Evolutionary conservation across 2,888 invertebrate genomes (phyloP), one percentile per base, ranked within the genome.

Genomic region (Chouioia cunea): DNA sequence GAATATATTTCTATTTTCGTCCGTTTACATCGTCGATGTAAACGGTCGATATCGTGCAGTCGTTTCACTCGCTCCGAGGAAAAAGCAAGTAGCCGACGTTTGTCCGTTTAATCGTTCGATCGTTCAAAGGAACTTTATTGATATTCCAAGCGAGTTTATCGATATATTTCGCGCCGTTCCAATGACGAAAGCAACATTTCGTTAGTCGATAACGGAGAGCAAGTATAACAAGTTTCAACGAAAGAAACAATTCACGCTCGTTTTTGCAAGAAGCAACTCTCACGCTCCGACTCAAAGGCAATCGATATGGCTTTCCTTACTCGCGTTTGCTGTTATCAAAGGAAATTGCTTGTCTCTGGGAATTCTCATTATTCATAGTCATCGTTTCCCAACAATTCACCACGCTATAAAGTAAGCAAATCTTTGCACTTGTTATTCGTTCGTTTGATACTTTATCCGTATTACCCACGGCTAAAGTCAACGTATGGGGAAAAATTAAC

Each of bases 231-330:
- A 65, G 36, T 14, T 22, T 15, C 22, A 8, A n/a, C n/a, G 14
- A 50, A 65, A 16, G 22, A 43, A 46, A 27, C n/a, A 16, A 23
- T 59, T 46, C 59, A 66, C 46, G 46, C 20, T 59, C 15, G 16
- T 46, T 27, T 53, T 70, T 27, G 57, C 65, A 62, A 72, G 65
- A 71, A 52, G 64, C 64, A 50, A 70, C 73, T 70, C 36, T 6
- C 56, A 43, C 63, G 65, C 73, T 56, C 72, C 52, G 60, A 73
- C 65, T 72, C 60, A 70, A 73, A 71, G 72, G 64, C 56, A 73
- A 74, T 72, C 70, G 59, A 52, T 53, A 59, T 15, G 47, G 47
- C 59, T 20, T 63, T 54, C 36, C 47, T 53, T 23, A 6, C 44
- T 47, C 52, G 44, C 18, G 43, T 67, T 67, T 50, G 16, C 20